Conservation (phyloP, 2,797 vertebrate species). For the Hippocampus kuda region DNA sequence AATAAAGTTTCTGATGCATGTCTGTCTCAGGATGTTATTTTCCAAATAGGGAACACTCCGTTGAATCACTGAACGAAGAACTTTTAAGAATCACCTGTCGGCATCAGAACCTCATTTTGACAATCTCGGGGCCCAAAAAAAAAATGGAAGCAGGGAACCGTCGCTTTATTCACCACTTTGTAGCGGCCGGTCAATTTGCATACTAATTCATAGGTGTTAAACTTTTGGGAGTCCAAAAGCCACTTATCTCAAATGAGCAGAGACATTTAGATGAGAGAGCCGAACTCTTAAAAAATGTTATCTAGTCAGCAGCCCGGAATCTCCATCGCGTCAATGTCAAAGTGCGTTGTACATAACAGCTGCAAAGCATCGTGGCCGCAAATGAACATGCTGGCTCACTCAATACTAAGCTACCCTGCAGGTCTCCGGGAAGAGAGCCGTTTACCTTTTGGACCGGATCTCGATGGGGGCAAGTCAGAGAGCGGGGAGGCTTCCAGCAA, state of each 20-base stretch:
- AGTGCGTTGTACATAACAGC: constrained; percentile 26
- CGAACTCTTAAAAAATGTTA: constrained; percentile 49
- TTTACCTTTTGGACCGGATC: constrained; percentile 70
- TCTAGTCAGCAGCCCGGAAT: constrained; percentile 50
- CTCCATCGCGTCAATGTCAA: constrained; percentile 24
- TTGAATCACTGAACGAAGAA: neutral
- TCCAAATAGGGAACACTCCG: neutral
- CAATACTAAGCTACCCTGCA: constrained; percentile 4
- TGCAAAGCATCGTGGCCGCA: constrained; percentile 13
- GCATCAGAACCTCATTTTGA: constrained; percentile 32
- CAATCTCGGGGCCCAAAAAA: constrained; percentile 41
- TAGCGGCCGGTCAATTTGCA: constrained; percentile 54
- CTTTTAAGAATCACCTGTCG: constrained; percentile 1
- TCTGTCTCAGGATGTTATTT: neutral
- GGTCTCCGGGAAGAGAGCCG: constrained; percentile 2
- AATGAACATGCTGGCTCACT: constrained; percentile 15
- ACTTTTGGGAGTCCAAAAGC: constrained; percentile 40
- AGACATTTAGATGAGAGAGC: constrained; percentile 49
- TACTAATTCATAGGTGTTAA: constrained; percentile 66
- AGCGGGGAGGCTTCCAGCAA: constrained; percentile 64
- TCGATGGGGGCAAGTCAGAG: constrained; percentile 67
- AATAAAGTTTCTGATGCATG: neutral
- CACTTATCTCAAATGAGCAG: constrained; percentile 57
- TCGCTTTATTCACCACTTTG: constrained; percentile 56
- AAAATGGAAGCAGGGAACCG: constrained; percentile 52